phyloP scores from a whole-genome alignment of 2,888 invertebrate genomes.

The Dermolepida albohirtum region DNA sequence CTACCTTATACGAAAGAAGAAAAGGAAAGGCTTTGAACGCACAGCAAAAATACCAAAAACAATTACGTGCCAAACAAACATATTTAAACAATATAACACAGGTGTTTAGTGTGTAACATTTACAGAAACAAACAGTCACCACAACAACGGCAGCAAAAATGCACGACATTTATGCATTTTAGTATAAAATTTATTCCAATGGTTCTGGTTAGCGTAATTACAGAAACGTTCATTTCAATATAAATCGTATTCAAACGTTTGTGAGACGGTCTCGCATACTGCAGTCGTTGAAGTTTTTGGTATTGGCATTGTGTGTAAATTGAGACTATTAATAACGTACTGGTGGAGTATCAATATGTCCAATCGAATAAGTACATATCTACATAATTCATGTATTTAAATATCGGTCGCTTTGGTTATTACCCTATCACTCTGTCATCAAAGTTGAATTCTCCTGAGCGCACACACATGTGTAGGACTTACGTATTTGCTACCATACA shows the following conservation, averaged over 20 bases:
- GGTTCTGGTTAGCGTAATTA: conserved; percentile 54
- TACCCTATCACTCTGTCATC: conserved; percentile 65
- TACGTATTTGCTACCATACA: neutral
- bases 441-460: conserved; percentile 44
- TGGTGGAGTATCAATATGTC: conserved; percentile 66
- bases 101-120: conserved; percentile 32
- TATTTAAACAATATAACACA: conserved; percentile 33
- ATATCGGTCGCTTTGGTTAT: conserved; percentile 63
- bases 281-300: conserved; percentile 49
- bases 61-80: conserved; percentile 22
- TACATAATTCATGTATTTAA: conserved; percentile 67
- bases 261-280: conserved; percentile 47
- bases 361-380: conserved; percentile 65
- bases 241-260: conserved; percentile 64
- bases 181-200: conserved; percentile 38
- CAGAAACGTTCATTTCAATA: conserved; percentile 63
- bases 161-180: conserved; percentile 36
- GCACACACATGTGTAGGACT: conserved; percentile 16
- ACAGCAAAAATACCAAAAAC: conserved; percentile 19
- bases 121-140: too few species aligned
- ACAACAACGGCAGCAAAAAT: neutral
- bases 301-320: conserved; percentile 65
- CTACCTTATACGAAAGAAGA: conserved; percentile 10
- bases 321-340: conserved; percentile 65
- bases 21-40: conserved; percentile 22